Conservation (phyloP, 2,888 invertebrate species). For the Pherbina coryleti region DNA sequence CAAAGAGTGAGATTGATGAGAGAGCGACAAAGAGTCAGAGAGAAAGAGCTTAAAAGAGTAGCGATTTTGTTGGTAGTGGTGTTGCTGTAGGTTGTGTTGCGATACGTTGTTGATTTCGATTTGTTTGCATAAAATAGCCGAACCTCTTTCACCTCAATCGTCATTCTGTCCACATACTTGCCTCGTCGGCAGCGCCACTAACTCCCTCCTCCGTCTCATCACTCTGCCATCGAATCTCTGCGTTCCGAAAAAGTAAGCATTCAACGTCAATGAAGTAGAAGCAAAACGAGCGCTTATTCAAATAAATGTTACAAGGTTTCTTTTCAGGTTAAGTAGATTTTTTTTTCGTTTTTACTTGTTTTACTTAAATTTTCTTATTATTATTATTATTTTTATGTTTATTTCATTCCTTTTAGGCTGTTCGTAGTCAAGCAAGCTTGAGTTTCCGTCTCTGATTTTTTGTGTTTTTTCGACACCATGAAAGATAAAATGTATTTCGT, state of each 20-base stretch:
- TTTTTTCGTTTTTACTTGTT: conserved; percentile 45
- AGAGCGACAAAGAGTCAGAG: too few relatives aligned
- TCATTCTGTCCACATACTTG: too few relatives aligned
- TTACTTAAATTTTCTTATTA: conserved; percentile 38
- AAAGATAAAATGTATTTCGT: too few relatives aligned
- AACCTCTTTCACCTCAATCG: background rate
- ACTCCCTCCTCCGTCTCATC: background rate
- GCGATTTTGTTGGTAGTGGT: conserved; percentile 30
- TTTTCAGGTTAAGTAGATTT: conserved; percentile 64
- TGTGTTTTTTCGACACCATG: background rate
- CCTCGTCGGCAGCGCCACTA: background rate
- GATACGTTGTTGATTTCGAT: conserved; percentile 43
- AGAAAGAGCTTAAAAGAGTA: background rate
- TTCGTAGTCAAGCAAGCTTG: conserved; percentile 32
- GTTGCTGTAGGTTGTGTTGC: conserved; percentile 50
- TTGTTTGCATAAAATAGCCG: conserved; percentile 43
- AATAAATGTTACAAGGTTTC: conserved; percentile 63
- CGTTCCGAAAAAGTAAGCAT: conserved; percentile 35
- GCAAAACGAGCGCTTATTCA: conserved; percentile 48
- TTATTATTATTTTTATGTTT: conserved; percentile 47
- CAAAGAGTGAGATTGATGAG: background rate
- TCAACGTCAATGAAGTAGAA: conserved; percentile 60
- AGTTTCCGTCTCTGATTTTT: conserved; percentile 5
- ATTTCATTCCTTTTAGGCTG: conserved; percentile 42
- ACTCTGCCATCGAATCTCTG: background rate